Evolutionary conservation across 2,888 invertebrate genomes (phyloP), one percentile per base, ranked within the genome.

Genomic region (Acanthacorydalis orientalis): DNA sequence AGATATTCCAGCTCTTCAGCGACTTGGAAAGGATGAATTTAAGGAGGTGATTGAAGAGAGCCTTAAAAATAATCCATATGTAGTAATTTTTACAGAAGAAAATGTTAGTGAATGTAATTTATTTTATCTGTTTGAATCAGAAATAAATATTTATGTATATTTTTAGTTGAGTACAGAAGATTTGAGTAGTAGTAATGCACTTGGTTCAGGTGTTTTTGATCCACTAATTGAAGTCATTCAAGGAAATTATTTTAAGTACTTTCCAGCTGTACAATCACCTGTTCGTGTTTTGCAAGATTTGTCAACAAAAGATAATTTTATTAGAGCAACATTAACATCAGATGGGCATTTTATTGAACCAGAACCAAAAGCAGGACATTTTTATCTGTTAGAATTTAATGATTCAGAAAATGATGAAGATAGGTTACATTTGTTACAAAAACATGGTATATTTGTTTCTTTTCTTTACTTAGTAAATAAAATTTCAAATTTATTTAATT

Each of bases 361-460:
- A 31, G 56, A 67, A 45, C 63, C 69, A 15, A 65, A 67, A 46
- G 53, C 60, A 40, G 69, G 69, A 2, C 71, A 68, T 43, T 67
- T 73, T 43, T 55, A 77, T 15, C 70, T 78, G 50, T 67, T 80
- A 32, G 67, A 65, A 47, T 64, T 81, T 23, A 69, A 75, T 51
- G 77, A 77, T 58, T 74, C 75, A 4, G 61, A 59, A 42, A 74
- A 74, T 16, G 69, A 68, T 23, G 76, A 76, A 53, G 67, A 72
- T 11, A 60, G 77, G 37, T 56, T 62, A 10, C 70, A 72, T 1
- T 65, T 80, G 59, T 67, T 77, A 10, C 67, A 68, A 43, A 68
- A 75, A 32, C 81, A 82, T 58, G 75, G 79, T 65, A 67, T 64
- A 53, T 50, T 12, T 33, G 15, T 9, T 15, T 33, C n/a, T 12